Percentiles rank a stretch among this genome's conserved stretches.
Conservation (phyloP, 2,888 invertebrate species). For the Lymantria dispar region DNA sequence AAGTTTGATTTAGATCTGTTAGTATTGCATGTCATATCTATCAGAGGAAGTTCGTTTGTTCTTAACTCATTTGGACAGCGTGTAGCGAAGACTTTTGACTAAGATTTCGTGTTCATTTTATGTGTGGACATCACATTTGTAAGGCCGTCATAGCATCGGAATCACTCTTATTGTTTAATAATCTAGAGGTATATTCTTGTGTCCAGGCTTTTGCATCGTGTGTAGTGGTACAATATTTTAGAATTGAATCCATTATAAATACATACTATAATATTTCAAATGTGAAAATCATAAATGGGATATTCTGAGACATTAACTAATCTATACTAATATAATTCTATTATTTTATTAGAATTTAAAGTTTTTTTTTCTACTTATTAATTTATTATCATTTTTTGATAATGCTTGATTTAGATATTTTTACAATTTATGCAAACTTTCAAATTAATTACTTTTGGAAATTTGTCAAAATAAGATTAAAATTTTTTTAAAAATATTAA, state of each 20-base stretch:
- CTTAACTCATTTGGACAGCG: conserved; percentile 2
- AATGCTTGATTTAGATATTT: too few relatives aligned
- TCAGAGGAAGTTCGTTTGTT: conserved; percentile 10
- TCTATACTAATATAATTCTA: too few relatives aligned
- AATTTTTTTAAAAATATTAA: too few relatives aligned
- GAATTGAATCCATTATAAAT: neutral
- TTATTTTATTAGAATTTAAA: too few relatives aligned
- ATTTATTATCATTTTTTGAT: too few relatives aligned
- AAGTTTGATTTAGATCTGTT: neutral
- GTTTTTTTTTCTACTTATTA: too few relatives aligned
- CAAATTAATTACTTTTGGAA: too few relatives aligned
- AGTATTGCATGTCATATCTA: neutral
- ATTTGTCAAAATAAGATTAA: too few relatives aligned
- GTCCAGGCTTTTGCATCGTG: conserved; percentile 18
- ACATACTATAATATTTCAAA: too few relatives aligned
- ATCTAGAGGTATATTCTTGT: conserved; percentile 12
- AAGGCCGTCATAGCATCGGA: neutral
- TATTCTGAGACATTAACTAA: too few relatives aligned
- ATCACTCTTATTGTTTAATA: conserved; percentile 15
- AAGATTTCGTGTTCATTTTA: conserved; percentile 2
- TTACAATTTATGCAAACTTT: too few relatives aligned
- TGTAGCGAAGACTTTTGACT: conserved; percentile 15
- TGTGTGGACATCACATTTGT: conserved; percentile 6
- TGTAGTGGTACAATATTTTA: neutral
- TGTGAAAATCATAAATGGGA: too few relatives aligned